A percentile compares a stretch with the other conserved stretches of the same genome.
Conservation (phyloP, 2,888 invertebrate species). For the Tetrapedia diversipes region DNA sequence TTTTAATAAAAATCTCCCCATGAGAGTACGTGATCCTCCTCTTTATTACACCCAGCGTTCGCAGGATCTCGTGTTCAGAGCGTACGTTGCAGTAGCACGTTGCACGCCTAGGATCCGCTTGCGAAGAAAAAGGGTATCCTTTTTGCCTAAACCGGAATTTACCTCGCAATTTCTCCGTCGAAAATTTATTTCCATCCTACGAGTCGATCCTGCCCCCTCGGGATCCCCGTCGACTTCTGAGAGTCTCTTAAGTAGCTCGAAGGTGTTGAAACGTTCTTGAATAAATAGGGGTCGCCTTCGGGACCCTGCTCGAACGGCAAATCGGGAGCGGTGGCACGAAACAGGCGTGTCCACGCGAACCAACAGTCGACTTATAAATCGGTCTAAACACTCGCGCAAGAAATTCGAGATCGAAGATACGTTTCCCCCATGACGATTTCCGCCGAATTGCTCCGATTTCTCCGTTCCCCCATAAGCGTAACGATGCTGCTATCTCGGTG, state of each 20-base stretch:
- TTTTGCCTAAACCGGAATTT: slow-evolving; percentile 6
- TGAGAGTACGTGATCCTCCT: slow-evolving; percentile 41
- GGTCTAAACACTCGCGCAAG: slow-evolving; percentile 23
- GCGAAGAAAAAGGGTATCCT: background rate
- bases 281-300: slow-evolving; percentile 74
- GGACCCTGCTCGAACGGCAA: slow-evolving; percentile 73
- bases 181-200: slow-evolving; percentile 33
- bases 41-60: slow-evolving; percentile 29
- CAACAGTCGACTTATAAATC: slow-evolving; percentile 51
- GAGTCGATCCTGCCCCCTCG: slow-evolving; percentile 8
- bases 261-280: slow-evolving; percentile 79
- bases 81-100: background rate
- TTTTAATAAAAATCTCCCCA: slow-evolving; percentile 32
- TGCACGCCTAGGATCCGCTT: background rate
- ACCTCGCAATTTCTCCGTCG: slow-evolving; percentile 8
- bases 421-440: background rate
- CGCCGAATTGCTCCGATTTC: background rate
- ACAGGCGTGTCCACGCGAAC: slow-evolving; percentile 67
- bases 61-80: background rate
- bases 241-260: slow-evolving; percentile 76
- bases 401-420: slow-evolving; percentile 19
- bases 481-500: background rate
- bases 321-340: slow-evolving; percentile 66
- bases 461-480: background rate
- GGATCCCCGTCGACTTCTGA: slow-evolving; percentile 39